phyloP scores from a whole-genome alignment of 2,113 vertebrate genomes.

The Phalacrocorax brasilianus region DNA sequence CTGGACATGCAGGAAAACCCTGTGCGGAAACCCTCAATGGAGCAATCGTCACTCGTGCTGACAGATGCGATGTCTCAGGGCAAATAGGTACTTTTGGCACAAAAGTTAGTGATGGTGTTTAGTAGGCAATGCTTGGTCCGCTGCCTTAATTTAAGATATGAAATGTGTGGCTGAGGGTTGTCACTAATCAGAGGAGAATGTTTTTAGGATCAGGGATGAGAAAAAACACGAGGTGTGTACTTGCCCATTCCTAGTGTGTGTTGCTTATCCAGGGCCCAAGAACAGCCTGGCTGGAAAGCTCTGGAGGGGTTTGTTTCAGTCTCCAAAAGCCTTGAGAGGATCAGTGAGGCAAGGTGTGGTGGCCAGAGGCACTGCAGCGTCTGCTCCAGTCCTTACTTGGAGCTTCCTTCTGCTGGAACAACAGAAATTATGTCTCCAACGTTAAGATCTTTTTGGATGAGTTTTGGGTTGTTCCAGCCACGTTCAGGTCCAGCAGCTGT shows the following conservation, averaged over 20 bases:
- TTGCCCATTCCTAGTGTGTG: accelerated
- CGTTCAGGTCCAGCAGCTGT: accelerated
- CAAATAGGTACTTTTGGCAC: neutral
- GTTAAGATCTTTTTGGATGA: neutral
- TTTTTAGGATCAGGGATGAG: neutral
- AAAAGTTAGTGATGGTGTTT: accelerated
- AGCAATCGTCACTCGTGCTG: neutral
- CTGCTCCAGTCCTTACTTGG: neutral
- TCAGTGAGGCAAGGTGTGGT: neutral
- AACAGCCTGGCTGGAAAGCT: accelerated
- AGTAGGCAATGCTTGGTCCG: neutral
- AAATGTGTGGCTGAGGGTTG: neutral
- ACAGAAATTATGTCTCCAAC: neutral
- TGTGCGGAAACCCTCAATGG: accelerated
- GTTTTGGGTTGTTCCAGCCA: neutral
- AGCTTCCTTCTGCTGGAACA: neutral
- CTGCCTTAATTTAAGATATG: neutral
- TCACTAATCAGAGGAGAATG: neutral
- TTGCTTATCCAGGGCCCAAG: neutral
- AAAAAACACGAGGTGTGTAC: neutral
- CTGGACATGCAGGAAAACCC: accelerated
- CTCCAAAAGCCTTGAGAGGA: neutral
- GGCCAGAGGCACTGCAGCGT: neutral
- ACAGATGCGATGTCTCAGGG: accelerated
- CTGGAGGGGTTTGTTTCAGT: neutral